Base-by-base conservation (phyloP, 2,797 vertebrate species). In the Caiman crocodilus region DNA sequence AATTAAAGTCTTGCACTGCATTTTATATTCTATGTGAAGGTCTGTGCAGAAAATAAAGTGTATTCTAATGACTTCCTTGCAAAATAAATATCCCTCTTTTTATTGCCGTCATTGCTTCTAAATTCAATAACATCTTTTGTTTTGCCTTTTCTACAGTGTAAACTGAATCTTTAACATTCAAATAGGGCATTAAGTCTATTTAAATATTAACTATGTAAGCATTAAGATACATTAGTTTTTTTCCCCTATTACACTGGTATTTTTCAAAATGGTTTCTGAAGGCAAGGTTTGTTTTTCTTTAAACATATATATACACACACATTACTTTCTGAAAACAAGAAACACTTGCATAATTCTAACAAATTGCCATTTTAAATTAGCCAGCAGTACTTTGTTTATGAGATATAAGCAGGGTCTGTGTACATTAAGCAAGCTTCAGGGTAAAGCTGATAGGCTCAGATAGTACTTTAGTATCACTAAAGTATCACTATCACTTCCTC, bases 401-500 rank as follows among this genome's bases (percentile, higher is more conserved):
- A 81, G 32, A 89, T 58, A 30, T 69, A 35, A 74, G 6, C 7
- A 35, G 16, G 1, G 10, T 76, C 18, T 61, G 5, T 56, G 6
- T 64, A 61, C 5, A 13, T 82, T 84, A 71, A 88, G 9, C 4
- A 82, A 79, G 71, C n/a, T 79, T 84, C 14, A 85, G 85, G 25
- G 2, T 71, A 60, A 7, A 76, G 3, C 50, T 14, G 1, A 77
- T 79, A 80, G 17, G 11, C 18, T 17, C 64, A 65, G 16, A 20
- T 20, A 18, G 81, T 74, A 73, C 71, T 16, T 10, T 1, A 12
- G 18, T 2, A n/a, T n/a, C n/a, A n/a, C n/a, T n/a, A n/a, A n/a
- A n/a, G n/a, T n/a, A n/a, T n/a, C n/a, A n/a, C n/a, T 0, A 30
- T 64, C 57, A 2, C 32, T 69, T 1, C 0, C 57, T 81, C 71